Percentiles rank a stretch among this genome's conserved stretches.
Evolutionary conservation across 2,888 invertebrate genomes (phyloP).

Genomic region (Pristionchus fissidentatus): DNA sequence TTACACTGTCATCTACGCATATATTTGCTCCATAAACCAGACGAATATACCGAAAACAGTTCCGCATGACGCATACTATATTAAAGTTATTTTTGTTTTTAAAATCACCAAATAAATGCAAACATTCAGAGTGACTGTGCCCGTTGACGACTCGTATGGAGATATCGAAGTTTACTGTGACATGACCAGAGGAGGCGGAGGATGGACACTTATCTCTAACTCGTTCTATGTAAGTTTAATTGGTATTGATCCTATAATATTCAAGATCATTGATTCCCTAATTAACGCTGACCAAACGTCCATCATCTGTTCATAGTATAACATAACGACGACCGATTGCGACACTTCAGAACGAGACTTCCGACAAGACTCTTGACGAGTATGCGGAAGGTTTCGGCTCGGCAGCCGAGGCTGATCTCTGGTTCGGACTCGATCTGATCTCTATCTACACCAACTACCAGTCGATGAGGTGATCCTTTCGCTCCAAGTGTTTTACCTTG

Average conservation of each 20-base stretch:
- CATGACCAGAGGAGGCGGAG: conserved; percentile 55
- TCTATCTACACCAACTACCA: conserved; percentile 57
- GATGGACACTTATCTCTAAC: conserved; percentile 63
- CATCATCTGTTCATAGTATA: background rate
- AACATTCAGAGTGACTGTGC: background rate
- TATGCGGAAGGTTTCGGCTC: conserved; percentile 58
- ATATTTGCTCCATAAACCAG: too few species aligned
- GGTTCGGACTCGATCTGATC: conserved; percentile 67
- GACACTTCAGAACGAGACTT: background rate
- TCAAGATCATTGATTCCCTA: too few species aligned
- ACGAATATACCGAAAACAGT: too few species aligned
- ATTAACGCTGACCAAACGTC: background rate
- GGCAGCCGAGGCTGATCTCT: conserved; percentile 52
- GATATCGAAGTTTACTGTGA: conserved; percentile 49
- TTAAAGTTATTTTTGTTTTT: too few species aligned
- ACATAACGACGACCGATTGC: too few species aligned
- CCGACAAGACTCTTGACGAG: background rate
- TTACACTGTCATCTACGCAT: too few species aligned
- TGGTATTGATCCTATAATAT: background rate
- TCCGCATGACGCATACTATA: too few species aligned
- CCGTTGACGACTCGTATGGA: background rate
- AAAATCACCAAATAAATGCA: background rate
- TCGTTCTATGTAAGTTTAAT: conserved; percentile 27
- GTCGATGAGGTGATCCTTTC: conserved; percentile 50
- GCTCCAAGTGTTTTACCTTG: too few species aligned